Percentiles rank a stretch among this genome's conserved stretches.
These are phyloP conservation scores for Rhinopithecus roxellana DNA, from an alignment of 2,113 vertebrate genomes.

Conservation along the genomic window DNA sequence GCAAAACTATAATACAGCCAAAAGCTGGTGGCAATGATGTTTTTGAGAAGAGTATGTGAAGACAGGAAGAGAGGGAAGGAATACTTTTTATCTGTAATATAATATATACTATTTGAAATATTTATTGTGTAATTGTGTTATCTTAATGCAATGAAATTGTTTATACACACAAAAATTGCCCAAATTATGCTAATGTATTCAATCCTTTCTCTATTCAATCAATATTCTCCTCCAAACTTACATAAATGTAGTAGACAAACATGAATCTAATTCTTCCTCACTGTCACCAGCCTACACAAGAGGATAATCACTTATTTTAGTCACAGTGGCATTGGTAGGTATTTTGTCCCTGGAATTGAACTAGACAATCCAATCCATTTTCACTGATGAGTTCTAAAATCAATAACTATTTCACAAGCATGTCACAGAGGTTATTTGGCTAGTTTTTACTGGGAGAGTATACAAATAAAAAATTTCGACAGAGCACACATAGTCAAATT, in stretches of 20 bases:
- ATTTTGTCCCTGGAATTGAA: conserved; percentile 30
- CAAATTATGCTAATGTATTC: neutral
- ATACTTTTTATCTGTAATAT: neutral
- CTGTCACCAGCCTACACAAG: neutral
- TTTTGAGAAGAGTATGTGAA: neutral
- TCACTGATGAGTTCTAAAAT: neutral
- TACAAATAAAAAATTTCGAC: neutral
- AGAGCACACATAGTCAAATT: neutral
- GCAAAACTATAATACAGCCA: neutral
- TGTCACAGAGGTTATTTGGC: neutral
- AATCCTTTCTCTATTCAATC: neutral
- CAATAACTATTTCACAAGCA: neutral
- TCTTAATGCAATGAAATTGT: neutral
- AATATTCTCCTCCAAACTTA: neutral
- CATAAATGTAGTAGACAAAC: neutral
- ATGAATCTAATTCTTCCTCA: neutral
- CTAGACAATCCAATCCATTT: conserved; percentile 6
- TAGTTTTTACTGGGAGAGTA: neutral
- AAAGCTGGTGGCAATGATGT: neutral
- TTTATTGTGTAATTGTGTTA: neutral
- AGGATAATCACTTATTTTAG: neutral
- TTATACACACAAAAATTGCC: neutral
- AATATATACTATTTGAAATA: neutral
- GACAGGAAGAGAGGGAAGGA: neutral
- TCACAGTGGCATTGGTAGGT: neutral